phyloP scores from a whole-genome alignment of 2,888 invertebrate species.

The Drosophila quinaria region DNA sequence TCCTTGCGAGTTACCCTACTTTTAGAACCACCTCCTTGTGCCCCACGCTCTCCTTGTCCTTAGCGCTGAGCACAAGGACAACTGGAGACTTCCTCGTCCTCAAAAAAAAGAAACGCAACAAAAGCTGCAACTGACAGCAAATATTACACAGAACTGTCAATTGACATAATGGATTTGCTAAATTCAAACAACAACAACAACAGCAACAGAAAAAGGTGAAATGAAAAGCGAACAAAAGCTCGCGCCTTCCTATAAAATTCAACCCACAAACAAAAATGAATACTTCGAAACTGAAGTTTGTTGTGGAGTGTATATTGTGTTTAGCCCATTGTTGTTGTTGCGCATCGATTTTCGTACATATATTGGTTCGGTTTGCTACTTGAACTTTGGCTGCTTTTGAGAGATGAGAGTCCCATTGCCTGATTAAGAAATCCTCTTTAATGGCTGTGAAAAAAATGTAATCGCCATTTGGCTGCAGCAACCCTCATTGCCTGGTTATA shows the following conservation, averaged over 20 bases:
- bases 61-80: conserved; percentile 27
- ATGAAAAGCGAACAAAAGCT: conserved; percentile 77
- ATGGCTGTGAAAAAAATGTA: conserved; percentile 38
- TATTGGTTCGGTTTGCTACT: conserved; percentile 56
- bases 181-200: conserved; percentile 55
- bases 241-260: conserved; percentile 53
- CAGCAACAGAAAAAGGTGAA: conserved; percentile 53
- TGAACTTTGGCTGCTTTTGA: conserved; percentile 46
- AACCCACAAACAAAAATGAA: conserved; percentile 37
- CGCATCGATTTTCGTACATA: conserved; percentile 61
- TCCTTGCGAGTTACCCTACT: conserved; percentile 43
- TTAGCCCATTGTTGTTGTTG: conserved; percentile 49
- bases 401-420: conserved; percentile 42
- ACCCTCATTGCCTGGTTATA: conserved; percentile 45
- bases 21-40: conserved; percentile 13
- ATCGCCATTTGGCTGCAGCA: conserved; percentile 33
- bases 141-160: conserved; percentile 85
- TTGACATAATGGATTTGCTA: conserved; percentile 85
- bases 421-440: conserved; percentile 59
- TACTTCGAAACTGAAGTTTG: conserved; percentile 61
- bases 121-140: conserved; percentile 85
- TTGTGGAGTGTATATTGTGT: conserved; percentile 53
- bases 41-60: conserved; percentile 16
- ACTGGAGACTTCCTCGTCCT: conserved; percentile 35
- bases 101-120: conserved; percentile 64